Percentiles rank a stretch among this genome's conserved stretches.
These are phyloP conservation scores for Synanceia verrucosa DNA, from an alignment of 2,797 vertebrate genomes.

Conservation along the genomic window DNA sequence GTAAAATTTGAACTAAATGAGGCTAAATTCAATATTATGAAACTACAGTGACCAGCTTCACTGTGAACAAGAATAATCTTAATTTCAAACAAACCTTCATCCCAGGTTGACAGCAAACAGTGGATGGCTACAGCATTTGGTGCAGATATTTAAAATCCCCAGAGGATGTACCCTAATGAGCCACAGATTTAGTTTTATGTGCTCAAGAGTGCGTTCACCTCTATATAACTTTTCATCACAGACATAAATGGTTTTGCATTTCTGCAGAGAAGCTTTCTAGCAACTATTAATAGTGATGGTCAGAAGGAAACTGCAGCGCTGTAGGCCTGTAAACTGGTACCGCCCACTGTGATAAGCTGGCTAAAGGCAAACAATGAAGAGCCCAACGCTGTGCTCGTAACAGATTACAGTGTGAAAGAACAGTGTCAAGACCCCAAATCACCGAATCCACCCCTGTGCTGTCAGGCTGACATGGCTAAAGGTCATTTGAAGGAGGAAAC, in stretches of 20 bases:
- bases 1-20: too few relatives aligned
- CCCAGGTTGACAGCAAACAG: too few relatives aligned
- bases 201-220: too few relatives aligned
- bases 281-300: neutral
- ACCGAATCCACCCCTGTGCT: neutral
- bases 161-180: neutral
- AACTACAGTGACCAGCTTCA: too few relatives aligned
- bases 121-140: neutral
- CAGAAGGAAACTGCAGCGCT: neutral
- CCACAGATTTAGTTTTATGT: too few relatives aligned
- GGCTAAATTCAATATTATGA: too few relatives aligned
- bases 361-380: slow-evolving; percentile 10
- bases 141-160: neutral
- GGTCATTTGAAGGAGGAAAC: slow-evolving; percentile 18
- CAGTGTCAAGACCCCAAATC: neutral
- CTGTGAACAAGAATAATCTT: too few relatives aligned
- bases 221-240: too few relatives aligned
- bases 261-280: neutral
- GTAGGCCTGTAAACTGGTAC: slow-evolving; percentile 2
- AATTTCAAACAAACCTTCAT: too few relatives aligned
- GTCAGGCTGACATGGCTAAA: too few relatives aligned
- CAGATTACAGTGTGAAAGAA: neutral
- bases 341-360: neutral
- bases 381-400: neutral
- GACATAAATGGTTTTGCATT: neutral